Percentiles rank a stretch among this genome's conserved stretches.
Evolutionary conservation across 2,797 vertebrate genomes (phyloP).

Genomic region (Micromesistius poutassou): DNA sequence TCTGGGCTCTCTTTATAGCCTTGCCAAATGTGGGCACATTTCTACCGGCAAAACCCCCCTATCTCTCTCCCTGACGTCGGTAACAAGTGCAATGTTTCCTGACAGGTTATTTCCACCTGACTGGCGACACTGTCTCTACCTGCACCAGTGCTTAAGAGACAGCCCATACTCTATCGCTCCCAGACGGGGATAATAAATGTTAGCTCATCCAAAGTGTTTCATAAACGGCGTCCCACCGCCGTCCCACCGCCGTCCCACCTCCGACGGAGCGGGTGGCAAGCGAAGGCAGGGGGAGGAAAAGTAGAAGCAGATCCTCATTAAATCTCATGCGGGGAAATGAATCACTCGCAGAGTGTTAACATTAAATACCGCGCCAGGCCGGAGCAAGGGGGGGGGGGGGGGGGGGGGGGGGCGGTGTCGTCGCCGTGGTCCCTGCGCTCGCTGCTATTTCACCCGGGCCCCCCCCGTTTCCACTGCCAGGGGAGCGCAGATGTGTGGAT

Average conservation of each 20-base stretch:
- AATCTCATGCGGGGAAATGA: slow-evolving; percentile 48
- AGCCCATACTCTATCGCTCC: neutral
- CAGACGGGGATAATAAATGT: neutral
- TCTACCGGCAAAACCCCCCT: neutral
- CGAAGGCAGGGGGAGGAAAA: slow-evolving; percentile 37
- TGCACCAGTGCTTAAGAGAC: neutral
- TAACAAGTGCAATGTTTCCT: neutral
- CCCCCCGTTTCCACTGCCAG: neutral
- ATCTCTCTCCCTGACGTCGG: neutral
- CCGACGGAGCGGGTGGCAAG: slow-evolving; percentile 37
- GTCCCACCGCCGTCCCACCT: too few species aligned
- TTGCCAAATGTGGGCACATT: neutral
- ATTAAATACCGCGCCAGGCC: neutral
- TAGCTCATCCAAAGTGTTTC: neutral
- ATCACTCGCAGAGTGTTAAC: slow-evolving; percentile 42
- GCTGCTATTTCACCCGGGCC: too few species aligned
- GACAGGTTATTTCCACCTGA: neutral
- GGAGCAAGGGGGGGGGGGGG: too few species aligned
- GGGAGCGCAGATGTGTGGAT: neutral
- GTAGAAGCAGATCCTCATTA: slow-evolving; percentile 59
- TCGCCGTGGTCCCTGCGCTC: neutral
- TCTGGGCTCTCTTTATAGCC: neutral
- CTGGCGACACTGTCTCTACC: neutral
- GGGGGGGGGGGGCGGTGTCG: neutral
- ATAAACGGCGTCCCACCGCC: too few species aligned